Evolutionary conservation across 2,888 invertebrate species (phyloP).

Genomic region (Glyphotaelius pellucidus): DNA sequence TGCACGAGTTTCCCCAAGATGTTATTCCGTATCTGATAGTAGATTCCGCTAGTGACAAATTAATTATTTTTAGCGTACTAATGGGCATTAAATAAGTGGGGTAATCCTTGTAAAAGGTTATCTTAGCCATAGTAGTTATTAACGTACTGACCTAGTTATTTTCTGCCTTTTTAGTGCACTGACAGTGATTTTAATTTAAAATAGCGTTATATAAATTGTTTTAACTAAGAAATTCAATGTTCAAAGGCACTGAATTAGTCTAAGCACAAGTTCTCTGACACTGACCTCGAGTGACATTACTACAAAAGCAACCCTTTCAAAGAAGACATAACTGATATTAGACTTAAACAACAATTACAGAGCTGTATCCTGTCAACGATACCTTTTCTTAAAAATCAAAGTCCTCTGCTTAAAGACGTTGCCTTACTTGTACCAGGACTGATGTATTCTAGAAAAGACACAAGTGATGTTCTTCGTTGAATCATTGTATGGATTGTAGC

Average conservation of each 20-base stretch:
- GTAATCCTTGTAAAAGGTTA: too few relatives aligned
- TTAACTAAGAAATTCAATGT: too few relatives aligned
- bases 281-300: neutral
- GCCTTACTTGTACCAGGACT: neutral
- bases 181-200: too few relatives aligned
- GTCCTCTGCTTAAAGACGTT: constrained; percentile 5
- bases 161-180: too few relatives aligned
- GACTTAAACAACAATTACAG: neutral
- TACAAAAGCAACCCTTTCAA: neutral
- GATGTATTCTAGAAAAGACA: constrained; percentile 3
- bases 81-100: too few relatives aligned
- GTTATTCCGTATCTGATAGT: too few relatives aligned
- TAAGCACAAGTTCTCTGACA: neutral
- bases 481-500: neutral
- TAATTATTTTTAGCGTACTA: too few relatives aligned
- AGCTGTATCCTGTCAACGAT: neutral
- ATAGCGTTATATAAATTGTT: too few relatives aligned
- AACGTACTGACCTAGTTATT: too few relatives aligned
- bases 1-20: too few relatives aligned
- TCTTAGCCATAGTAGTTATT: too few relatives aligned
- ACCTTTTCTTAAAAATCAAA: neutral
- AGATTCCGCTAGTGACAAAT: too few relatives aligned
- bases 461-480: neutral
- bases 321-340: neutral
- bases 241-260: neutral